Evolutionary conservation across 35 echinoderm and acorn worm genomes (phyloP), one percentile per base, ranked within the genome.

Genomic region (Strongylocentrotus purpuratus): DNA sequence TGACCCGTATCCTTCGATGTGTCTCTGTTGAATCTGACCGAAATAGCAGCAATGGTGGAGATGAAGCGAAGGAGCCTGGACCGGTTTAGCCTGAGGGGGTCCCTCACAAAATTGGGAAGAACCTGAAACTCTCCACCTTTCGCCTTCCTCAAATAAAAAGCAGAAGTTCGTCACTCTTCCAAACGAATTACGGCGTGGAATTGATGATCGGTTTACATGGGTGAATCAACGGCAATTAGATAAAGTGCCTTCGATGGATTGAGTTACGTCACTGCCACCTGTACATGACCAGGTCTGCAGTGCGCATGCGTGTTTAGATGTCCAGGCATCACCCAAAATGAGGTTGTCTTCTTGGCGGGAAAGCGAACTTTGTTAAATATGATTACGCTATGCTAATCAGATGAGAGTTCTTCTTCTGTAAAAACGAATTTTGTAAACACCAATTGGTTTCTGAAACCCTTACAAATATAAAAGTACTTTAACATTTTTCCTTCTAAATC

Each of bases 181-280:
- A 46, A 89, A 89, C 87, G 87, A 89, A 89, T 89, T 89, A 89
- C 87, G 20, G 32, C 33, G 87, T 89, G 87, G 87, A 89, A 89
- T 89, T 89, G 87, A 89, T 89, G 87, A 89, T 89, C 87, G 87
- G 87, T 89, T 89, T 89, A 45, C 87, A 46, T 31, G 33, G 12
- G 31, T 89, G 87, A 89, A 89, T 89, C 87, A 89, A 89, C 87
- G 45, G 32, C 87, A 89, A 89, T 89, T 89, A 89, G 87, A 89
- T 89, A 89, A 89, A 89, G 87, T 89, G 32, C 87, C 87, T 33
- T 89, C 33, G 11, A 89, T 46, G 87, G 32, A 33, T 89, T 89
- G 32, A 41, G 87, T 89, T 89, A 41, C 87, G 87, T 89, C 87
- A 89, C 87, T 45, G 12, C 33, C 87, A 89, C 87, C 65, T 33